phyloP scores from a whole-genome alignment of 2,797 vertebrate genomes.

The Galagoides demidoff region DNA sequence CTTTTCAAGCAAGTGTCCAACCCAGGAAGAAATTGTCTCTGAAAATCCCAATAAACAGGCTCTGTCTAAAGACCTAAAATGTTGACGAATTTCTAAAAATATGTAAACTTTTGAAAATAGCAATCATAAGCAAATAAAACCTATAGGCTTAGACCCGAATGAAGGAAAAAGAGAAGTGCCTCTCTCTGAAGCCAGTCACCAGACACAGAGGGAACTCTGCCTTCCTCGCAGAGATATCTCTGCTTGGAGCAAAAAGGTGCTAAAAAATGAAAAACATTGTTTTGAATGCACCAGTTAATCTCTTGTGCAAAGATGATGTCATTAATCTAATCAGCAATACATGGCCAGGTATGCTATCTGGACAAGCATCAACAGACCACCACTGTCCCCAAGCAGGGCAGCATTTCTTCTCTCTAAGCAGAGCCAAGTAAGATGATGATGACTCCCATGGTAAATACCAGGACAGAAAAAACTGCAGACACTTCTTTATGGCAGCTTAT shows the following conservation, averaged over 20 bases:
- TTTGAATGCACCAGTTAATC: neutral
- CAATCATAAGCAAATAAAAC: neutral
- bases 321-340: neutral
- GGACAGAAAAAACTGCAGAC: neutral
- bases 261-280: neutral
- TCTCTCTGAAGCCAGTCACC: neutral
- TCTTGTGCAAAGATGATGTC: neutral
- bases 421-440: neutral
- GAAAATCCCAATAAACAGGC: neutral
- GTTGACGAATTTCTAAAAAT: neutral
- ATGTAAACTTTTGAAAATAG: neutral
- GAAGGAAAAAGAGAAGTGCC: neutral
- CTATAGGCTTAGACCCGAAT: neutral
- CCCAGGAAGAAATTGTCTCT: neutral
- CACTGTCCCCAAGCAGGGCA: neutral
- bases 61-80: neutral
- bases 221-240: neutral
- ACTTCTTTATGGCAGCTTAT: neutral
- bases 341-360: neutral
- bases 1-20: neutral
- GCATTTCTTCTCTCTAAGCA: slow-evolving; percentile 14
- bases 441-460: neutral
- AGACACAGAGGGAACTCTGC: neutral
- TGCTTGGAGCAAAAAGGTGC: neutral
- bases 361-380: neutral